Evolutionary conservation across 2,797 vertebrate species (phyloP), one percentile per base, ranked within the genome.

Genomic region (Cryptoprocta ferox): DNA sequence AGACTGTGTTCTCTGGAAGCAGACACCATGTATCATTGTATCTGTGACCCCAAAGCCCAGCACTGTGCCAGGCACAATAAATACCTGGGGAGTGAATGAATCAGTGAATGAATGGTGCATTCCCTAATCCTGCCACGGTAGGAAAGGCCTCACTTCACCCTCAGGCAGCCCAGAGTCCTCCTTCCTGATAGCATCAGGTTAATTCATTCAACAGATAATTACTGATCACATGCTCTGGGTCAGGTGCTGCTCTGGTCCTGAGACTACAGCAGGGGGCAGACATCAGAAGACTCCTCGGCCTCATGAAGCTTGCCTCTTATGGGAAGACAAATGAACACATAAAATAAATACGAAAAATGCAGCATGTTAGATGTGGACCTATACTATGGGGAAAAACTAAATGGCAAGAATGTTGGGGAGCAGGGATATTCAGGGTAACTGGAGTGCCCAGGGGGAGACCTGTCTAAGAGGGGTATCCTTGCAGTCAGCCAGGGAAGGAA

Each of bases 341-440:
- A 15, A 56, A 53, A 82, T 53, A 26, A 89, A 70, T 12, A 18
- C 66, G 59, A 37, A 19, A 59, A 59, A 18, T 16, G 5, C 0
- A 14, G 35, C n/a, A 11, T 48, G 45, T 42, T 53, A 32, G 50
- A n/a, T 61, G 50, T 15, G 9, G 18, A 59, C 19, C 5, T 35
- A 5, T 16, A 5, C 56, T 42, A 12, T 28, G 63, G 61, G 71
- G n/a, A 59, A 82, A 42, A 71, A 26, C 2, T 24, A 35, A 28
- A 42, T 2, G 35, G 37, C n/a, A 15, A 71, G 30, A n/a, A 45
- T 11, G 35, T 35, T 4, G 6, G 30, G 26, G 35, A 70, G 11
- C 30, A 2, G 5, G 12, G 8, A 5, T 16, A 4, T 11, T 26
- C 42, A 3, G 5, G 2, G 35, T 19, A 28, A 15, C 30, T 0